Evolutionary conservation across 2,888 invertebrate species (phyloP).

Genomic region (Dolichomitus sp.): DNA sequence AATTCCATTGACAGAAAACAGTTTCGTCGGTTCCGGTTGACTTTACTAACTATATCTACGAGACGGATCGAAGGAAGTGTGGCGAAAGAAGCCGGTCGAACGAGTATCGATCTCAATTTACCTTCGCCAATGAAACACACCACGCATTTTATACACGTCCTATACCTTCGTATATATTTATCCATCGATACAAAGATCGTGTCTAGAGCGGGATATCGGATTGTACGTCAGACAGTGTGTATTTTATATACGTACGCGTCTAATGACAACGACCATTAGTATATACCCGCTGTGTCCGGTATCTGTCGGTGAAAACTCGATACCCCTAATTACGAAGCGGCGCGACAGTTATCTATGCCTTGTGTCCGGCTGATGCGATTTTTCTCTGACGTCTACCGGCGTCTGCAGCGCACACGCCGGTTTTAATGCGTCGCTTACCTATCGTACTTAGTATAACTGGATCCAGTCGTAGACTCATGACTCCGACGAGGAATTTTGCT

Average conservation of each 20-base stretch:
- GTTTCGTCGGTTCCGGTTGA: constrained; percentile 46
- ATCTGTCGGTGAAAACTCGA: constrained; percentile 55
- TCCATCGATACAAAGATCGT: constrained; percentile 44
- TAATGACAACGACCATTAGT: constrained; percentile 70
- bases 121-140: constrained; percentile 39
- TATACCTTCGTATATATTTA: constrained; percentile 1
- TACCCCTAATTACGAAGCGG: constrained; percentile 68
- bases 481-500: constrained; percentile 40
- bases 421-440: constrained; percentile 3
- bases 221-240: constrained; percentile 7
- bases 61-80: constrained; percentile 28
- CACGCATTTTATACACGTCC: constrained; percentile 23
- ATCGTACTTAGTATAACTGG: constrained; percentile 64
- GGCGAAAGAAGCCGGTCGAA: constrained; percentile 58
- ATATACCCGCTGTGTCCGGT: constrained; percentile 31
- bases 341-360: constrained; percentile 65
- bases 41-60: constrained; percentile 41
- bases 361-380: constrained; percentile 52
- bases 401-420: constrained; percentile 45
- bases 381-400: constrained; percentile 47
- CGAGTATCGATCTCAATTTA: constrained; percentile 65
- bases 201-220: neutral
- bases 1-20: constrained; percentile 49
- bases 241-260: constrained; percentile 34
- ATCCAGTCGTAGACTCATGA: constrained; percentile 36